A percentile compares a stretch with the other conserved stretches of the same genome.
phyloP scores from a whole-genome alignment of 2,797 vertebrate species.

The Octomys mimax region DNA sequence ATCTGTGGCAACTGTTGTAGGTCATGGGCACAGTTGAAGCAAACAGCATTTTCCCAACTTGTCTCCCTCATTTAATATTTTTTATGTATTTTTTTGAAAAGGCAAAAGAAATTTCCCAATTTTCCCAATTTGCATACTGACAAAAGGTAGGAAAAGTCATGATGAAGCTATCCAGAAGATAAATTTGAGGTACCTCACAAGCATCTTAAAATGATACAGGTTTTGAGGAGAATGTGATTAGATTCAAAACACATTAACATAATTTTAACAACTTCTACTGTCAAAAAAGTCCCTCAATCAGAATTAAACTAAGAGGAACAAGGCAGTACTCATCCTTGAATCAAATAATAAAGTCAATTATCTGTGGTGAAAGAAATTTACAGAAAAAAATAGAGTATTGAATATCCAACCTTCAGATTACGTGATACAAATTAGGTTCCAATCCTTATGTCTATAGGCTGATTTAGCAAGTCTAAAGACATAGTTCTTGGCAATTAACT shows the following conservation, averaged over 20 bases:
- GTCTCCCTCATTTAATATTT: not conserved
- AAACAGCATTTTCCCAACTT: not conserved
- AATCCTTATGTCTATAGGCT: not conserved
- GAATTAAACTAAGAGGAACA: not conserved
- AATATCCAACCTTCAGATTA: not conserved
- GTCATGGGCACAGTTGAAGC: not conserved
- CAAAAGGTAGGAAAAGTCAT: not conserved
- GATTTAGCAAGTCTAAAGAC: not conserved
- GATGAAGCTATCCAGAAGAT: not conserved
- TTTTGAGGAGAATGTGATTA: not conserved
- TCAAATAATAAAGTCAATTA: constrained; percentile 19
- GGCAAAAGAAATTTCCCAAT: not conserved
- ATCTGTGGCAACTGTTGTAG: not conserved
- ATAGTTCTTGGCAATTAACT: not conserved
- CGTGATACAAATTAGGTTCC: not conserved
- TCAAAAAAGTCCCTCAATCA: not conserved
- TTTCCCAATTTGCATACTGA: not conserved
- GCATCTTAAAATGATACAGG: not conserved
- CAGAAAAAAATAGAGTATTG: not conserved
- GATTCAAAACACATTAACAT: not conserved
- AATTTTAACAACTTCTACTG: not conserved
- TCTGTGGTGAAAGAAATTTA: not conserved
- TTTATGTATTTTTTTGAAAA: constrained; percentile 47
- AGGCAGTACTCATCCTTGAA: not conserved
- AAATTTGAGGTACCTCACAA: not conserved